These are phyloP conservation scores for Catostylus mosaicus DNA, from an alignment of 30 jellyfish, hydroid and myxozoan genomes.

Conservation along the genomic window DNA sequence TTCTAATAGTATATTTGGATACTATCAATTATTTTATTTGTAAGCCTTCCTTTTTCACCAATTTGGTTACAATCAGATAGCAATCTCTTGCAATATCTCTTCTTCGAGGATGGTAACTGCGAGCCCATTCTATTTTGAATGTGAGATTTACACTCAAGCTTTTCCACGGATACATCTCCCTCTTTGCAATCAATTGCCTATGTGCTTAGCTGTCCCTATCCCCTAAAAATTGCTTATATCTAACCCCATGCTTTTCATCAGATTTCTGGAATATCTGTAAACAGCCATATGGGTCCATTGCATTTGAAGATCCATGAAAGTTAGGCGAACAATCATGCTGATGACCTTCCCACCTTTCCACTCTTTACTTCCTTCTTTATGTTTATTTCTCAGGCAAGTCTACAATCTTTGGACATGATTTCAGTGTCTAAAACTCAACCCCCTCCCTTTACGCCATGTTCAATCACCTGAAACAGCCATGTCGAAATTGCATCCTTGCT, in stretches of 20 bases:
- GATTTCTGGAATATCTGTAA: not conserved
- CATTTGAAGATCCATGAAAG: not conserved
- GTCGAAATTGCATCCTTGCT: not conserved
- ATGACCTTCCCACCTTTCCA: not conserved
- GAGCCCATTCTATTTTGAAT: constrained; percentile 8
- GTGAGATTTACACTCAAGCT: not conserved
- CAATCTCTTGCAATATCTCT: not conserved
- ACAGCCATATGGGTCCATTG: constrained; percentile 6
- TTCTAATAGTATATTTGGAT: constrained; percentile 17
- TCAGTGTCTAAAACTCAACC: not conserved
- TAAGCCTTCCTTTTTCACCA: constrained; percentile 22
- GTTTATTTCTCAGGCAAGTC: too few relatives aligned
- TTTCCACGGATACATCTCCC: not conserved
- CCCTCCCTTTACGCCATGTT: not conserved
- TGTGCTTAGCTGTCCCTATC: constrained; percentile 27
- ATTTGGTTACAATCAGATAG: not conserved
- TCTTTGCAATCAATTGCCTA: not conserved
- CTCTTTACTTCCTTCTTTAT: not conserved
- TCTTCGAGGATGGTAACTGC: not conserved
- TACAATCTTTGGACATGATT: too few relatives aligned
- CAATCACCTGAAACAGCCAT: constrained; percentile 19
- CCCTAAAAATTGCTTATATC: constrained; percentile 1
- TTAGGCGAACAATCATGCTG: not conserved
- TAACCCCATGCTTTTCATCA: too few relatives aligned
- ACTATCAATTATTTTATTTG: not conserved